Evolutionary conservation across 2,797 vertebrate genomes (phyloP).

Genomic region (Psittacula derbiana): DNA sequence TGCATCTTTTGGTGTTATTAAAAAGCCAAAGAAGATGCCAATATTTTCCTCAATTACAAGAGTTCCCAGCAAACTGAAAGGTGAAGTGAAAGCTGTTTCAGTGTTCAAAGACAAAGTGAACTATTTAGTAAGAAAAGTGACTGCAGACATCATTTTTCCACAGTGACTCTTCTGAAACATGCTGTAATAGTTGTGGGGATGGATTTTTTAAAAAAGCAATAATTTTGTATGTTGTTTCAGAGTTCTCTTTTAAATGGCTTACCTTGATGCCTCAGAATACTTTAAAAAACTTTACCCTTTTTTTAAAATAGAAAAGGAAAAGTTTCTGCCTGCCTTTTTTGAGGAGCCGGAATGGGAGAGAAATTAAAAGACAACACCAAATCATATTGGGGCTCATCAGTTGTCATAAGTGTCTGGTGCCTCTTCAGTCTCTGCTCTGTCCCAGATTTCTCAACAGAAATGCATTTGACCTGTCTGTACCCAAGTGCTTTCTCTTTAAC

Average conservation of each 20-base stretch:
- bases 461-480: not conserved
- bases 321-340: not conserved
- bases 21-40: not conserved
- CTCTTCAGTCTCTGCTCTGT: not conserved
- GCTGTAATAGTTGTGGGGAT: not conserved
- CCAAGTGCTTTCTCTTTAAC: not conserved
- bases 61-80: not conserved
- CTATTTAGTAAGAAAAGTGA: not conserved
- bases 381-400: not conserved
- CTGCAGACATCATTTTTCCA: not conserved
- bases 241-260: not conserved
- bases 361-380: not conserved
- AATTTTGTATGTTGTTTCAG: not conserved
- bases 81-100: not conserved
- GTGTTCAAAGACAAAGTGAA: not conserved
- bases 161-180: not conserved
- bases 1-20: not conserved
- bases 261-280: not conserved
- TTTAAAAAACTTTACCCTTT: not conserved
- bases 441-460: not conserved
- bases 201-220: not conserved
- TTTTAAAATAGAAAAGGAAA: not conserved
- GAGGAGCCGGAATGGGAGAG: not conserved
- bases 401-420: not conserved
- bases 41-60: not conserved